These are phyloP conservation scores for Pavo muticus DNA, from an alignment of 2,113 vertebrate species.

Conservation along the genomic window DNA sequence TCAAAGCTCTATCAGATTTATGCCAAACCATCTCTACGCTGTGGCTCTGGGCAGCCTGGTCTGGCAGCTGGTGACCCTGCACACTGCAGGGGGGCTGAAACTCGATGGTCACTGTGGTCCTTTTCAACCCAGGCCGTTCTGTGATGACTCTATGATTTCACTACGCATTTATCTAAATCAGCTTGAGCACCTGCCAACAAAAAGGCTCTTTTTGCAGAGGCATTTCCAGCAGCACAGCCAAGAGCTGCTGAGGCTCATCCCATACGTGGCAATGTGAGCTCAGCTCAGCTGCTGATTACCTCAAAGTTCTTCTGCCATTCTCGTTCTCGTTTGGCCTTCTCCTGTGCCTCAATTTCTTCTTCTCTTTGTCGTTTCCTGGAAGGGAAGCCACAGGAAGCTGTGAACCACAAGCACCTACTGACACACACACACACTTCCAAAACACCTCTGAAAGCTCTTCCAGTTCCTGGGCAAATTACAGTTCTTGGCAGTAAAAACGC, in stretches of 20 bases:
- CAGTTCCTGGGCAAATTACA: neutral
- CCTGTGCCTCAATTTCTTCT: constrained; percentile 95
- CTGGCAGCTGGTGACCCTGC: too few relatives aligned
- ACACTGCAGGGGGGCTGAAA: too few relatives aligned
- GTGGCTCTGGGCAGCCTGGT: too few relatives aligned
- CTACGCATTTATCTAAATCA: neutral
- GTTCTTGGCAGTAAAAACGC: neutral
- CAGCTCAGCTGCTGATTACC: constrained; percentile 74
- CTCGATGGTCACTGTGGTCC: too few relatives aligned
- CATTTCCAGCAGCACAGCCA: neutral
- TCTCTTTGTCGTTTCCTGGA: constrained; percentile 95
- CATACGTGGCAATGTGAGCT: neutral
- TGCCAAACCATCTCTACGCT: neutral
- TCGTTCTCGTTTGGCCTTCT: constrained; percentile 93
- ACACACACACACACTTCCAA: neutral
- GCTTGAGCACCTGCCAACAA: neutral
- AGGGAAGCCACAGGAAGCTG: constrained; percentile 33
- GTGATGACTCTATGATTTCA: too few relatives aligned
- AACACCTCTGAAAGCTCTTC: neutral
- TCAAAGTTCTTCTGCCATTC: constrained; percentile 99
- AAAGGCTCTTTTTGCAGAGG: neutral
- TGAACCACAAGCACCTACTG: neutral
- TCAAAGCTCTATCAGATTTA: neutral
- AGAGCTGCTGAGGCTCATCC: neutral
- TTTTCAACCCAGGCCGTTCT: too few relatives aligned